phyloP scores from a whole-genome alignment of 2,888 invertebrate genomes.

The Ischnus inquisitorius region DNA sequence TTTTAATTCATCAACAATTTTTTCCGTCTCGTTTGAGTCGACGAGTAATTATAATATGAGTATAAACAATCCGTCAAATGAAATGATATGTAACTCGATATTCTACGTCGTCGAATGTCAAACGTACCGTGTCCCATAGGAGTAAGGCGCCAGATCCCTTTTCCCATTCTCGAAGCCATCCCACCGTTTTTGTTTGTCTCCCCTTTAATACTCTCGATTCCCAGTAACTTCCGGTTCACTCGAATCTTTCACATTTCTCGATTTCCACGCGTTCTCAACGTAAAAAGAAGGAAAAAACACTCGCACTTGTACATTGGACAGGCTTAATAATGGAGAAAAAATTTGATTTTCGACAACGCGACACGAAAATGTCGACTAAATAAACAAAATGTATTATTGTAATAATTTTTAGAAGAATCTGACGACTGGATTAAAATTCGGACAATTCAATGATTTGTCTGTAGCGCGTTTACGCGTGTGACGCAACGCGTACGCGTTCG shows the following conservation, averaged over 20 bases:
- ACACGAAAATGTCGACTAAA: neutral
- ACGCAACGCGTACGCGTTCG: slow-evolving; percentile 1
- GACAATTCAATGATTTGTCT: neutral
- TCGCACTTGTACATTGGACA: neutral
- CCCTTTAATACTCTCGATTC: neutral
- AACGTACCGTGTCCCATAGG: slow-evolving; percentile 55
- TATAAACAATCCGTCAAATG: too few relatives aligned
- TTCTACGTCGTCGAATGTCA: neutral
- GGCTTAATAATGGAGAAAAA: neutral
- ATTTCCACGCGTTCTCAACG: neutral
- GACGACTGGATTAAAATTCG: too few relatives aligned
- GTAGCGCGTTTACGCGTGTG: neutral
- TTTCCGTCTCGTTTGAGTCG: neutral
- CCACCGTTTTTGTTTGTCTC: neutral
- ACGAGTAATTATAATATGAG: too few relatives aligned
- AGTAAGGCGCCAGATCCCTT: slow-evolving; percentile 28
- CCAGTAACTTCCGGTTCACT: neutral
- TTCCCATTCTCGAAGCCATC: slow-evolving; percentile 48
- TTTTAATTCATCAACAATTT: too few relatives aligned
- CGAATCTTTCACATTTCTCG: neutral
- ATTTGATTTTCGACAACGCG: neutral
- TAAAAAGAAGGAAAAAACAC: neutral
- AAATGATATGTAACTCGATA: neutral
- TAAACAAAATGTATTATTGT: neutral
- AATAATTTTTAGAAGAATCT: too few relatives aligned